Conservation (phyloP, 2,888 invertebrate species). For the Drosophila mayaguana region DNA sequence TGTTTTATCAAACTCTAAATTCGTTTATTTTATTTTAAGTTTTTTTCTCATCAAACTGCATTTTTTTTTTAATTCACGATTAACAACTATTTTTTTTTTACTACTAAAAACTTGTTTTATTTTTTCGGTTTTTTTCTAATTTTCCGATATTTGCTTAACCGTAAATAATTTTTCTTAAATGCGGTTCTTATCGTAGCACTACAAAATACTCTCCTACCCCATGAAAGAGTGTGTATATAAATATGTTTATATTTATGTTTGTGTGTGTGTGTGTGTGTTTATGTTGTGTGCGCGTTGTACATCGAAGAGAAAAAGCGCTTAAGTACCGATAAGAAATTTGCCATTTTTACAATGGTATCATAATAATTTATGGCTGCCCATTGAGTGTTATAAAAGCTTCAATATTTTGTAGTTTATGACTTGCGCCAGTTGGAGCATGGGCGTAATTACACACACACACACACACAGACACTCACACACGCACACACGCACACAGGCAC, state of each 20-base stretch:
- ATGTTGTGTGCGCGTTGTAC: not conserved
- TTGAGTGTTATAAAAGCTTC: slow-evolving; percentile 83
- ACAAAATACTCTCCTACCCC: slow-evolving; percentile 21
- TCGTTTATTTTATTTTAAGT: too few relatives aligned
- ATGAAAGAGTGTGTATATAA: slow-evolving; percentile 5
- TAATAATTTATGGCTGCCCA: slow-evolving; percentile 82
- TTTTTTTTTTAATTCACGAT: too few relatives aligned
- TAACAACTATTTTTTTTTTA: too few relatives aligned
- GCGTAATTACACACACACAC: slow-evolving; percentile 75
- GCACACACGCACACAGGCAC: slow-evolving; percentile 11
- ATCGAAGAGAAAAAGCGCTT: slow-evolving; percentile 63
- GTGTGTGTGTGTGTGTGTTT: not conserved
- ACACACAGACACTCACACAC: slow-evolving; percentile 14
- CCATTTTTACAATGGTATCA: slow-evolving; percentile 82
- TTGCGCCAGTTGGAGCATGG: slow-evolving; percentile 73
- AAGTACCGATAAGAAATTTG: slow-evolving; percentile 82
- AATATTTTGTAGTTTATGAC: slow-evolving; percentile 82
- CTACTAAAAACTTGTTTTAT: too few relatives aligned
- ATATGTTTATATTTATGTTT: not conserved
- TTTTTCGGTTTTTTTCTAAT: not conserved
- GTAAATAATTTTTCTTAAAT: slow-evolving; percentile 34
- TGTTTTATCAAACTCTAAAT: too few relatives aligned
- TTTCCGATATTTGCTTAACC: slow-evolving; percentile 1
- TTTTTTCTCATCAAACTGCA: too few relatives aligned
- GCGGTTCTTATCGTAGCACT: slow-evolving; percentile 36